Percentiles rank a stretch among this genome's conserved stretches.
These are phyloP conservation scores for Onchidella celtica DNA, from an alignment of 2,888 invertebrate species.

Conservation along the genomic window DNA sequence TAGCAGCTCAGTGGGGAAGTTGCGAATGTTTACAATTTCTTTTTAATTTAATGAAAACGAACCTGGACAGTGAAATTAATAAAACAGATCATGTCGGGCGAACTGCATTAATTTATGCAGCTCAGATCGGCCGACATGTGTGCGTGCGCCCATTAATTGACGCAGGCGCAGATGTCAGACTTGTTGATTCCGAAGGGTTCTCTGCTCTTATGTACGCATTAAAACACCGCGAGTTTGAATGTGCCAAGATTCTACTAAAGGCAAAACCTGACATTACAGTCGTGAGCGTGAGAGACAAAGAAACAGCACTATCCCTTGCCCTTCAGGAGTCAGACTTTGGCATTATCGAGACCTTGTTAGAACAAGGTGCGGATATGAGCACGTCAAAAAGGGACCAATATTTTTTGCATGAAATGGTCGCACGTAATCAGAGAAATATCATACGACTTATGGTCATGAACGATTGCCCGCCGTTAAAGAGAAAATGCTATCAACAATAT, in stretches of 20 bases:
- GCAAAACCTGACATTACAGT: background rate
- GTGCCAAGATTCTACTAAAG: background rate
- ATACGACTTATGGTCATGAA: slow-evolving; percentile 2
- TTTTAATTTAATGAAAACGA: background rate
- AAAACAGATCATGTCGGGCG: background rate
- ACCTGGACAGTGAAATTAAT: background rate
- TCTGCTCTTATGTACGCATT: slow-evolving; percentile 32
- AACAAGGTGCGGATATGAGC: background rate
- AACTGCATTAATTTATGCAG: slow-evolving; percentile 31
- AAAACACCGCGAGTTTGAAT: background rate
- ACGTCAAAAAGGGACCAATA: background rate
- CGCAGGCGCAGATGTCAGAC: background rate
- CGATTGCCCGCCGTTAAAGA: slow-evolving; percentile 5
- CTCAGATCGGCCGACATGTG: background rate
- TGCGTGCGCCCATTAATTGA: background rate
- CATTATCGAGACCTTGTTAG: slow-evolving; percentile 11
- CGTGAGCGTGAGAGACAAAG: background rate
- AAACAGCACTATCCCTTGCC: slow-evolving; percentile 16
- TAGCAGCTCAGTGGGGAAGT: slow-evolving; percentile 6
- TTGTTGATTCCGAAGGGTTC: slow-evolving; percentile 17
- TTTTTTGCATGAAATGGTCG: slow-evolving; percentile 28
- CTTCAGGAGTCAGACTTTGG: background rate
- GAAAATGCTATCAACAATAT: background rate
- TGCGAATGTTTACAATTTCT: slow-evolving; percentile 26
- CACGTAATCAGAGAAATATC: slow-evolving; percentile 14